These are phyloP conservation scores for Rhadina sibilatrix DNA, from an alignment of 2,113 vertebrate species.

Conservation along the genomic window DNA sequence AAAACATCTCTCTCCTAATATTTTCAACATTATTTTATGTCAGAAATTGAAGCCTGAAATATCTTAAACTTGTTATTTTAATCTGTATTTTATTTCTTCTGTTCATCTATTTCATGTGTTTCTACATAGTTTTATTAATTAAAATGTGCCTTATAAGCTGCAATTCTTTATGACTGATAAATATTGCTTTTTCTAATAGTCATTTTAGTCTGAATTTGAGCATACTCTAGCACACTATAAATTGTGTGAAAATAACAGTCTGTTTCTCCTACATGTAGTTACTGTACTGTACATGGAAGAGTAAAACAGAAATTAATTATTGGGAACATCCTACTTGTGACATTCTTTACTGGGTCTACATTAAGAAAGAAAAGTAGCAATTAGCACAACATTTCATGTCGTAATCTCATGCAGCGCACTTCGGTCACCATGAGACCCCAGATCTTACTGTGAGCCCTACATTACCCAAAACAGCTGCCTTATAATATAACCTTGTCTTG, in stretches of 20 bases:
- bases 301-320: not conserved
- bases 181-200: not conserved
- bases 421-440: not conserved
- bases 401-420: not conserved
- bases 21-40: not conserved
- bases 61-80: not conserved
- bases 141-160: not conserved
- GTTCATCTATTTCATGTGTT: not conserved
- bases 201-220: not conserved
- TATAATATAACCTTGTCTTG: not conserved
- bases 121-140: not conserved
- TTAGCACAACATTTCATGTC: not conserved
- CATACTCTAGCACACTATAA: not conserved
- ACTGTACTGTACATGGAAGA: not conserved
- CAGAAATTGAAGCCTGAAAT: not conserved
- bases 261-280: not conserved
- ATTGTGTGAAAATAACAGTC: not conserved
- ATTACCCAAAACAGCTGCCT: not conserved
- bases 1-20: not conserved
- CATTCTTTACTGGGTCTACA: not conserved
- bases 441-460: fast-evolving
- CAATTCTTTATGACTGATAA: not conserved
- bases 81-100: not conserved
- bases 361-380: not conserved
- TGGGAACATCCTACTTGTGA: not conserved